phyloP scores from a whole-genome alignment of 2,113 vertebrate genomes.

The Erpornis zantholeuca region DNA sequence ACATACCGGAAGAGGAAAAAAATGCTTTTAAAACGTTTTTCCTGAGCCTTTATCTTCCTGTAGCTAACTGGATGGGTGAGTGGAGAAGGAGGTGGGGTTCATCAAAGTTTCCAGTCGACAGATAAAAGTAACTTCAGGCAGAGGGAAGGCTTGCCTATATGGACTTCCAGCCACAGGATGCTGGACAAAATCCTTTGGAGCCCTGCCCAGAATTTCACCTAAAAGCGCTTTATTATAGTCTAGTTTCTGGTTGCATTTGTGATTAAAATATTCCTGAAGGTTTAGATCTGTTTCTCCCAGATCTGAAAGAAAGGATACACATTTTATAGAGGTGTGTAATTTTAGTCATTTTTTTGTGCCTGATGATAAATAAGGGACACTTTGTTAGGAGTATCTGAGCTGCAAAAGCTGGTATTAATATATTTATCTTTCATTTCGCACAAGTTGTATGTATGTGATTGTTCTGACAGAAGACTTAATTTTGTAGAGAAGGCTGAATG shows the following conservation, averaged over 20 bases:
- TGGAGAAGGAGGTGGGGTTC: not conserved
- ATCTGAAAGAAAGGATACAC: not conserved
- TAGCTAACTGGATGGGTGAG: conserved; percentile 11
- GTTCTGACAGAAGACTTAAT: not conserved
- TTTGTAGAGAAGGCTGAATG: not conserved
- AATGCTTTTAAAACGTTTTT: conserved; percentile 17
- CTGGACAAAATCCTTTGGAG: conserved; percentile 38
- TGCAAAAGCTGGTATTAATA: not conserved
- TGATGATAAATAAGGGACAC: not conserved
- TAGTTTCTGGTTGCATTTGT: not conserved
- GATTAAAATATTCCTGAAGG: conserved; percentile 34
- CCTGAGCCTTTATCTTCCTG: conserved; percentile 40
- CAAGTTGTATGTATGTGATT: not conserved
- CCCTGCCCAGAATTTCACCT: conserved; percentile 39
- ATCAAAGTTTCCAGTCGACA: not conserved
- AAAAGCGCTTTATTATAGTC: not conserved
- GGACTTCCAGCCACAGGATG: not conserved
- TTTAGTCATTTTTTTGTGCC: not conserved
- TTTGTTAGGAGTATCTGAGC: not conserved
- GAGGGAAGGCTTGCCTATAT: not conserved
- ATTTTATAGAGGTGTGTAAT: not conserved
- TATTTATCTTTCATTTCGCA: not conserved
- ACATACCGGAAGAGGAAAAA: conserved; percentile 40
- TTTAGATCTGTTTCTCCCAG: not conserved
- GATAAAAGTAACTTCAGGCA: not conserved